These are phyloP conservation scores for Engraulis encrasicolus DNA, from an alignment of 2,113 vertebrate species.

Conservation along the genomic window DNA sequence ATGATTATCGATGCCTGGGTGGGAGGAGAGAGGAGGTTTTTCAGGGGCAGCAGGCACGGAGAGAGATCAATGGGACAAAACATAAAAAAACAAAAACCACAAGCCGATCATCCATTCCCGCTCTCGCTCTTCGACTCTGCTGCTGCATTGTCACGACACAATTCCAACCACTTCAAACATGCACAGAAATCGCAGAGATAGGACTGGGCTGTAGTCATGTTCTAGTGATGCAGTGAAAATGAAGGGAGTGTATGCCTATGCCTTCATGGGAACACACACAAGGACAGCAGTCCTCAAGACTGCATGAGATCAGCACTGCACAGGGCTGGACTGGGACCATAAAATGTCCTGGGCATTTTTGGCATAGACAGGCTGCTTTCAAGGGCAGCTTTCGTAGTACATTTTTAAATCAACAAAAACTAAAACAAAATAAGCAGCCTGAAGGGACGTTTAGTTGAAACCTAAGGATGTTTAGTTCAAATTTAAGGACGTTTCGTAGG, in stretches of 20 bases:
- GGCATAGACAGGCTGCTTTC: too few relatives aligned
- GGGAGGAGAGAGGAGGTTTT: slow-evolving; percentile 63
- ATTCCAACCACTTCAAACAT: slow-evolving; percentile 62
- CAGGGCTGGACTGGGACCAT: too few relatives aligned
- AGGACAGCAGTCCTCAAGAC: slow-evolving; percentile 52
- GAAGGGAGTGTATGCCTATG: slow-evolving; percentile 23
- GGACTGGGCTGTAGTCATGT: slow-evolving; percentile 48
- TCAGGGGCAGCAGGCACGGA: slow-evolving; percentile 61
- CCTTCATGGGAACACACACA: slow-evolving; percentile 13
- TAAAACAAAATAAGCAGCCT: too few relatives aligned
- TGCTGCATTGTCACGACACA: slow-evolving; percentile 49
- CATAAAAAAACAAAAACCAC: too few relatives aligned
- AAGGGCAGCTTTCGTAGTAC: too few relatives aligned
- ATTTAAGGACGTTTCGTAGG: too few relatives aligned
- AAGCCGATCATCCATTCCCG: slow-evolving; percentile 48
- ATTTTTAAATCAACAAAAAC: too few relatives aligned
- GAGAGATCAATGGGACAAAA: slow-evolving; percentile 55
- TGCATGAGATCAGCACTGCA: slow-evolving; percentile 54
- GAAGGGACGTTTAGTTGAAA: too few relatives aligned
- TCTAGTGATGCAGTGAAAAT: slow-evolving; percentile 35
- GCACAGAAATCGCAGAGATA: slow-evolving; percentile 46
- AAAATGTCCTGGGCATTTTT: too few relatives aligned
- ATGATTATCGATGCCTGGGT: slow-evolving; percentile 70
- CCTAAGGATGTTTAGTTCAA: too few relatives aligned
- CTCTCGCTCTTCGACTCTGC: slow-evolving; percentile 29